phyloP scores from a whole-genome alignment of 2,113 vertebrate species.

The Lanius collurio region DNA sequence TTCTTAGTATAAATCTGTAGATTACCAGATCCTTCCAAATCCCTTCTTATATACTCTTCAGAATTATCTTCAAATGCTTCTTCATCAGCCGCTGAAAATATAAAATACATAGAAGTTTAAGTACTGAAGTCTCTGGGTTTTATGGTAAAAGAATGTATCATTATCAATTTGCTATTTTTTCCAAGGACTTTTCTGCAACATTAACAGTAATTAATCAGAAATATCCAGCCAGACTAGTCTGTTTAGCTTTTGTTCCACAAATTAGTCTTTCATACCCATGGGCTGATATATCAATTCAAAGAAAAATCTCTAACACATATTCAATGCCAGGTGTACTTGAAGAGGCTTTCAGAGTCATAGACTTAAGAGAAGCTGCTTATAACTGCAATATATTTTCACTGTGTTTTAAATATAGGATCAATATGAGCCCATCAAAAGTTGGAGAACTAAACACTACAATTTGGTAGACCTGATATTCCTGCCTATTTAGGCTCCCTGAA shows the following conservation, averaged over 20 bases:
- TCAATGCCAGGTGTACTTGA: background rate
- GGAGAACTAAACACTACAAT: background rate
- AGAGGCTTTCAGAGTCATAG: background rate
- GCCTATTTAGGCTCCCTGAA: background rate
- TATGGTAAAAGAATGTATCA: background rate
- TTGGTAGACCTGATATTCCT: background rate
- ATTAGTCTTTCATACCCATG: background rate
- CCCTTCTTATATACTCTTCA: slow-evolving; percentile 96
- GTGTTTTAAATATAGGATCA: background rate
- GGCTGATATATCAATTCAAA: background rate
- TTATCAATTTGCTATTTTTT: background rate
- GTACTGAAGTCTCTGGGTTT: background rate
- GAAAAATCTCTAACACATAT: background rate
- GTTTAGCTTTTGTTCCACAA: background rate
- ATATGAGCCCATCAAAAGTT: background rate
- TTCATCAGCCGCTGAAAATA: slow-evolving; percentile 91
- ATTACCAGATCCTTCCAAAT: slow-evolving; percentile 97
- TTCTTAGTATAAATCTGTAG: slow-evolving; percentile 21
- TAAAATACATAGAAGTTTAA: background rate
- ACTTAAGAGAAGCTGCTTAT: background rate
- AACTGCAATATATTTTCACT: background rate
- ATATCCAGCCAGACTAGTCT: background rate
- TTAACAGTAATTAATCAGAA: background rate
- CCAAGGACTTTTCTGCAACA: background rate
- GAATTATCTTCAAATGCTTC: slow-evolving; percentile 99